A percentile compares a stretch with the other conserved stretches of the same genome.
Evolutionary conservation across 2,797 vertebrate genomes (phyloP).

Genomic region (Psittacula echo): DNA sequence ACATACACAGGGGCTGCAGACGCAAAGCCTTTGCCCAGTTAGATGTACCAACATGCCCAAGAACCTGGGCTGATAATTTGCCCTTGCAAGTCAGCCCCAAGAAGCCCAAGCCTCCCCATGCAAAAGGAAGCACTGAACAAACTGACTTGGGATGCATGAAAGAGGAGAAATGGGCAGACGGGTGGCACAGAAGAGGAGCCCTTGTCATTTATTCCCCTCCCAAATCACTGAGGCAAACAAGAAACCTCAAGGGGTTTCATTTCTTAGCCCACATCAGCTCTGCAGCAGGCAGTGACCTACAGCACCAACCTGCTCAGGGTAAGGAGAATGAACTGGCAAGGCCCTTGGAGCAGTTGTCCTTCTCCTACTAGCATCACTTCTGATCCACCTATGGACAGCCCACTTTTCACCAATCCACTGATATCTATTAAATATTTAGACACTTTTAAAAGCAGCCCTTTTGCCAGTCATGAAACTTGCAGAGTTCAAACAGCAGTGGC

Average conservation of each 20-base stretch:
- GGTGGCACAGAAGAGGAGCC: background rate
- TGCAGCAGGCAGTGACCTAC: background rate
- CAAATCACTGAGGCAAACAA: background rate
- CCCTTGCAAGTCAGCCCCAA: background rate
- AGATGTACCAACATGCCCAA: background rate
- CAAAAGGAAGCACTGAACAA: background rate
- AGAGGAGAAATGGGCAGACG: background rate
- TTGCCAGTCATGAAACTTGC: background rate
- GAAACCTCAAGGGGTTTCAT: background rate
- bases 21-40: background rate
- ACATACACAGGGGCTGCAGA: accelerated
- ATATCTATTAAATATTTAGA: slow-evolving; percentile 10
- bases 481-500: background rate
- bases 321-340: background rate
- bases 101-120: background rate
- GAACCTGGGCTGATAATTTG: background rate
- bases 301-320: accelerated
- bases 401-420: background rate
- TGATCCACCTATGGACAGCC: background rate
- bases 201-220: background rate
- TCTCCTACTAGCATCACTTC: background rate
- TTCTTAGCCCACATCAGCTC: background rate
- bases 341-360: background rate
- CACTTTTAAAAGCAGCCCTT: slow-evolving; percentile 1
- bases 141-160: background rate